Evolutionary conservation across 2,113 vertebrate species (phyloP).

Genomic region (Tyto alba): DNA sequence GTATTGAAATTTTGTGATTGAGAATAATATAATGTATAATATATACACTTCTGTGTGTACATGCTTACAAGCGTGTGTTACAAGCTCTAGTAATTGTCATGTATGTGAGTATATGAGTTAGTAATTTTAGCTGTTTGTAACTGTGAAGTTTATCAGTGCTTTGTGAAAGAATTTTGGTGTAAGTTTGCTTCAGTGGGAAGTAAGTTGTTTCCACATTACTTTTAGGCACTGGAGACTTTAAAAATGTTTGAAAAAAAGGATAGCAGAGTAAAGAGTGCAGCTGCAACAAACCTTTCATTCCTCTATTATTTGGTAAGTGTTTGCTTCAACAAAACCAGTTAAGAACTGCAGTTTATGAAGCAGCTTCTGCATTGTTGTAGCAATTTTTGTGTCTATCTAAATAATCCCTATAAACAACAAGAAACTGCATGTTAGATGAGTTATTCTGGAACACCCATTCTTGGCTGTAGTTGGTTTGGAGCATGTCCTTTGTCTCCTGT

Average conservation of each 20-base stretch:
- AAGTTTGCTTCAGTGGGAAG: not conserved
- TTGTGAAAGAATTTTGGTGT: not conserved
- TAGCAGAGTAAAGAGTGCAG: slow-evolving; percentile 93
- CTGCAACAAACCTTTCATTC: slow-evolving; percentile 94
- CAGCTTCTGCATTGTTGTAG: not conserved
- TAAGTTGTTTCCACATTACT: slow-evolving; percentile 40
- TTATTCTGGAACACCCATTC: not conserved
- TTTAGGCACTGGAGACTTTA: slow-evolving; percentile 89
- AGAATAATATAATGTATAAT: not conserved
- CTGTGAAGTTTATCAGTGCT: not conserved
- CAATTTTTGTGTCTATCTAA: not conserved
- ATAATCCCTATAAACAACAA: not conserved
- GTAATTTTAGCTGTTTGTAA: not conserved
- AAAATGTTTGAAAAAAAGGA: slow-evolving; percentile 98
- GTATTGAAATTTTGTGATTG: not conserved
- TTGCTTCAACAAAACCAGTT: not conserved
- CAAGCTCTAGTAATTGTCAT: not conserved
- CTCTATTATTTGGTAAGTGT: slow-evolving; percentile 90
- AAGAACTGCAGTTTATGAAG: not conserved
- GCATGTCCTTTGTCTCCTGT: not conserved
- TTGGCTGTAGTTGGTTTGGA: not conserved
- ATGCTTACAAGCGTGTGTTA: not conserved
- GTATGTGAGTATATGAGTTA: not conserved
- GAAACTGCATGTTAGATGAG: not conserved
- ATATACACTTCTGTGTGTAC: not conserved